Base-by-base conservation (phyloP, 1,140 invertebrate species). In the Papilio machaon region DNA sequence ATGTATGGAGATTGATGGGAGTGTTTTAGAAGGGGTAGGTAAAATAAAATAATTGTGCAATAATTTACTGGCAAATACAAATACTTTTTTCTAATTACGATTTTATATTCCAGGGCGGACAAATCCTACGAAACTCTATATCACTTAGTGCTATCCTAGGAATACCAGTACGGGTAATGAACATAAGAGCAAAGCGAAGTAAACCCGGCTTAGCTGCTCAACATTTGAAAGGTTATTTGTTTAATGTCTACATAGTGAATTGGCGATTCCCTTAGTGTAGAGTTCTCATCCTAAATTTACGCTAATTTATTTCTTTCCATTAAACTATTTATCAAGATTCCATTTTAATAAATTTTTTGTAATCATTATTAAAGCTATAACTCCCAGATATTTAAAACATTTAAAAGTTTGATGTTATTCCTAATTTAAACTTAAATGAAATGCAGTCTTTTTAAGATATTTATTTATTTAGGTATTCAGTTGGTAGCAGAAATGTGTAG, bases 181-280 rank as follows among this genome's bases (percentile, higher is more conserved):
- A 98, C 82, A 99, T 99, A 87, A 94, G 98, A 87, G 97, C 96
- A 5, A 96, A 96, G 2, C 95, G 98, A 70, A 95, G 95, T 46
- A 98, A 97, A 85, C 97, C 98, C 11, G 98, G 98, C 1, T 94
- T 99, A 19, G 97, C 97, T 80, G 96, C 97, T 60, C 98, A 99
- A 91, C 98, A 99, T 95, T 92, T 99, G 81, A 97, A 97, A 95
- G 98, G 97, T 97, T 85, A 43, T 19, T 23, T 76, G 8, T 67
- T 9, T 10, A 19, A 80, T 76, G 23, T 19, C 0, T 35, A 8
- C 38, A 43, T 43, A 73, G 30, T 43, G n/a, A 38, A 30, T 30
- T 30, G 23, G 23, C 23, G 23, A 30, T 30, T 0, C 49, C 5
- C 15, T 52, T 52, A 17, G 15, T 43, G 38, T 43, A 43, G 4